phyloP scores from a whole-genome alignment of 2,888 invertebrate genomes.

The Tetragnatha montana region DNA sequence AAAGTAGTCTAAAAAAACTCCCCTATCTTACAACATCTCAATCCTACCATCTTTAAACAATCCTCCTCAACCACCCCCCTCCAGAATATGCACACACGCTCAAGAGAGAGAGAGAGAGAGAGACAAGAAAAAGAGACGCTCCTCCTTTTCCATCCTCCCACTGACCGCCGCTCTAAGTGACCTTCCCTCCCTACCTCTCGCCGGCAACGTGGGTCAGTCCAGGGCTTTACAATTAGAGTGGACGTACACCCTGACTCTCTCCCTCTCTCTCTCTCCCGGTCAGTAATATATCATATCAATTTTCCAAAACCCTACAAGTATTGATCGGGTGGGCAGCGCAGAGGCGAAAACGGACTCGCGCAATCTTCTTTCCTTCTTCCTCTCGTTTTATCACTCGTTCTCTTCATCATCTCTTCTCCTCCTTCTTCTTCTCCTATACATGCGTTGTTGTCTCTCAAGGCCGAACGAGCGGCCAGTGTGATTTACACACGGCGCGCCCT shows the following conservation, averaged over 20 bases:
- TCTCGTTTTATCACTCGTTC: conserved; percentile 46
- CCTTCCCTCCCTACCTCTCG: conserved; percentile 69
- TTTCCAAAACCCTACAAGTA: conserved; percentile 72
- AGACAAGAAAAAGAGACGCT: too few species aligned
- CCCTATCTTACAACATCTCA: too few species aligned
- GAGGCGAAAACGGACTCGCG: conserved; percentile 42
- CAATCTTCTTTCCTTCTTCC: conserved; percentile 46
- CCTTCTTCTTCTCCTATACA: conserved; percentile 26
- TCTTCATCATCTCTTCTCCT: conserved; percentile 44
- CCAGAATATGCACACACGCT: too few species aligned
- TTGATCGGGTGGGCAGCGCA: conserved; percentile 64
- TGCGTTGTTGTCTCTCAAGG: neutral
- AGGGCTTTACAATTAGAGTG: conserved; percentile 70
- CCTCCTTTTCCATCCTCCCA: neutral
- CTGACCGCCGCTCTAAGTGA: conserved; percentile 37
- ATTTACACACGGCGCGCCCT: neutral
- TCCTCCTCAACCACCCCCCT: too few species aligned
- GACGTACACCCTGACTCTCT: conserved; percentile 29
- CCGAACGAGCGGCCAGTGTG: neutral
- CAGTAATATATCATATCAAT: conserved; percentile 72
- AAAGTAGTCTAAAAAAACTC: too few species aligned
- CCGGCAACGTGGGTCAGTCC: conserved; percentile 62
- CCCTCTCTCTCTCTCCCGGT: conserved; percentile 42
- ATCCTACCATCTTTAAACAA: neutral
- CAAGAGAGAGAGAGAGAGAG: too few species aligned